Evolutionary conservation across 2,888 invertebrate species (phyloP).

Genomic region (Himalopsyche anomala): DNA sequence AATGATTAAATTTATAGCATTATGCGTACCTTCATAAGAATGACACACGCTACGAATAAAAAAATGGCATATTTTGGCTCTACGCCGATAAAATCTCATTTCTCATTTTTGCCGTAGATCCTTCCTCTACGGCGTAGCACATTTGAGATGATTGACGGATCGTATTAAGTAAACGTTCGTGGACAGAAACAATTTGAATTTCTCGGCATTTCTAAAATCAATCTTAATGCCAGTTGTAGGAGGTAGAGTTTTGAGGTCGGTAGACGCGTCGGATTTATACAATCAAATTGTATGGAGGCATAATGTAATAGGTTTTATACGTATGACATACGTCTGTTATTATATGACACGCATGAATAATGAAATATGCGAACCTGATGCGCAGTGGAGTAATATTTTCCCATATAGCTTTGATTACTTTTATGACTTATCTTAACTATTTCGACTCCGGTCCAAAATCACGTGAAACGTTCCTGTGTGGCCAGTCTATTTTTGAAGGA

Average conservation of each 20-base stretch:
- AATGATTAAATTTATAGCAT: no score
- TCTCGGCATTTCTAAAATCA: background rate
- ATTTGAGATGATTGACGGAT: background rate
- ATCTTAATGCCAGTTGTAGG: background rate
- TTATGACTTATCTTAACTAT: no score
- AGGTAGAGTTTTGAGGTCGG: background rate
- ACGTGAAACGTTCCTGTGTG: no score
- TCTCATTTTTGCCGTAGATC: background rate
- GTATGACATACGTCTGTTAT: background rate
- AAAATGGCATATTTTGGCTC: no score
- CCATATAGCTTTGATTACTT: background rate
- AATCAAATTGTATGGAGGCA: background rate
- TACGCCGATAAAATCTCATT: no score
- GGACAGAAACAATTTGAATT: slow-evolving; percentile 17
- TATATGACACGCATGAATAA: background rate
- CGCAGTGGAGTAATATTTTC: background rate
- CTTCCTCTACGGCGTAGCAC: background rate
- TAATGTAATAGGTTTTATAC: background rate
- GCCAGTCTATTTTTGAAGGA: no score
- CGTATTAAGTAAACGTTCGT: background rate
- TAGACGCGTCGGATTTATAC: background rate
- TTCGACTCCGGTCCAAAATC: no score
- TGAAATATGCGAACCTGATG: background rate
- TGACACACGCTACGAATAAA: no score
- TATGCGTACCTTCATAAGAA: no score